A percentile compares a stretch with the other conserved stretches of the same genome.
Evolutionary conservation across 2,113 vertebrate species (phyloP).

Genomic region (Formicarius rufipectus): DNA sequence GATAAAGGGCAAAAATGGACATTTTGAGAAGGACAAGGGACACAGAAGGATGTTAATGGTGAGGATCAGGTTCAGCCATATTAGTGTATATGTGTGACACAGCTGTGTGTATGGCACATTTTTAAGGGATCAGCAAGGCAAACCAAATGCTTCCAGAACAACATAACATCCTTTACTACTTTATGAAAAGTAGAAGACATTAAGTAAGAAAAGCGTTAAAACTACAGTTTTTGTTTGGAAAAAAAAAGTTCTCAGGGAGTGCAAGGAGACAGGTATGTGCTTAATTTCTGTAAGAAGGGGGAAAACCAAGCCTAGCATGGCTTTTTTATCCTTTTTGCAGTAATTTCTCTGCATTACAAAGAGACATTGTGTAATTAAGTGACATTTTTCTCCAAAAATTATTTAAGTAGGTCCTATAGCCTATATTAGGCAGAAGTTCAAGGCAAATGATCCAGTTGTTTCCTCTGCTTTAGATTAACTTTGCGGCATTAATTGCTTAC

Average conservation of each 20-base stretch:
- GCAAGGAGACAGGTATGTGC: not conserved
- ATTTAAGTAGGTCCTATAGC: constrained; percentile 20
- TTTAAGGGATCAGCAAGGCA: not conserved
- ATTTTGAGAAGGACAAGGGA: not conserved
- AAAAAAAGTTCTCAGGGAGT: not conserved
- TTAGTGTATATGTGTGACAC: not conserved
- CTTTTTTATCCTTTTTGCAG: not conserved
- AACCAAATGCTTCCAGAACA: not conserved
- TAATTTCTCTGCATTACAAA: not conserved
- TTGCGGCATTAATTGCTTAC: not conserved
- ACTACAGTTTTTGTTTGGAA: not conserved
- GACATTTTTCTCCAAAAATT: constrained; percentile 17
- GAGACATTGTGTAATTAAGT: not conserved
- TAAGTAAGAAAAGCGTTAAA: not conserved
- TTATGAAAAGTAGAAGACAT: not conserved
- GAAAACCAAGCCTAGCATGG: not conserved
- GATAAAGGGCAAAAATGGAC: not conserved
- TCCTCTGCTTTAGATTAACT: constrained; percentile 12
- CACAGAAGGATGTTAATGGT: not conserved
- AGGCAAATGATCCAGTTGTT: not conserved
- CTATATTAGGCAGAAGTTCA: constrained; percentile 21
- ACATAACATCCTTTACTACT: not conserved
- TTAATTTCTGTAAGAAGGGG: not conserved
- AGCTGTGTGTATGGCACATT: not conserved
- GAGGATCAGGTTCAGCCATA: not conserved